Evolutionary conservation across 2,888 invertebrate genomes (phyloP), one percentile per base, ranked within the genome.

Genomic region (Lobophora halterata): DNA sequence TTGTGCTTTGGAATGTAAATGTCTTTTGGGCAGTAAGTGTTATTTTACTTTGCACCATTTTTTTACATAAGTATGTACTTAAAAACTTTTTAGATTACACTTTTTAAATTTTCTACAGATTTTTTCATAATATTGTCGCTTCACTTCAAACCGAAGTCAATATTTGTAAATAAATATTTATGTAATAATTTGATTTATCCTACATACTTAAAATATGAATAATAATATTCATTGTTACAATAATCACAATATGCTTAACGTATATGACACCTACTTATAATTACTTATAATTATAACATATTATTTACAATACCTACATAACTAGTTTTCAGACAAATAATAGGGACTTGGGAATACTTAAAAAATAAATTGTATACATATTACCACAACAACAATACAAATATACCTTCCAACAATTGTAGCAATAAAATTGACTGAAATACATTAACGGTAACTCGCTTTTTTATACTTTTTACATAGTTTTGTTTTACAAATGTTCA

Each of bases 81-180:
- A n/a, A 33, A 28, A 23, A 28, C 17, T 39, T 28, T 17, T 27
- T 46, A 33, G 34, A 10, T 25, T 29, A 29, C 11, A 20, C 21
- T 51, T 52, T 46, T 42, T 52, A 55, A 32, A 52, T 32, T 42
- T 36, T 43, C 31, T 24, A 46, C 19, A 43, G 16, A 8, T 26
- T 28, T 51, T 46, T 40, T 43, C 38, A 46, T 37, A 46, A 63
- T 65, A 66, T 66, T 66, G 66, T 66, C 66, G 55, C 54, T 53
- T 57, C 55, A 58, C 59, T 49, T 54, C 46, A 46, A 47, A 50
- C 49, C 31, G 40, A 45, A 50, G 49, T 43, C 35, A 40, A 44
- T 42, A 20, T 10, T 11, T 9, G 35, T 42, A 36, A 36, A 33
- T 20, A 34, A 45, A 24, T 36, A 13, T 23, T 21, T 33, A 10